phyloP scores from a whole-genome alignment of 2,797 vertebrate species.

The Psittacula derbiana region DNA sequence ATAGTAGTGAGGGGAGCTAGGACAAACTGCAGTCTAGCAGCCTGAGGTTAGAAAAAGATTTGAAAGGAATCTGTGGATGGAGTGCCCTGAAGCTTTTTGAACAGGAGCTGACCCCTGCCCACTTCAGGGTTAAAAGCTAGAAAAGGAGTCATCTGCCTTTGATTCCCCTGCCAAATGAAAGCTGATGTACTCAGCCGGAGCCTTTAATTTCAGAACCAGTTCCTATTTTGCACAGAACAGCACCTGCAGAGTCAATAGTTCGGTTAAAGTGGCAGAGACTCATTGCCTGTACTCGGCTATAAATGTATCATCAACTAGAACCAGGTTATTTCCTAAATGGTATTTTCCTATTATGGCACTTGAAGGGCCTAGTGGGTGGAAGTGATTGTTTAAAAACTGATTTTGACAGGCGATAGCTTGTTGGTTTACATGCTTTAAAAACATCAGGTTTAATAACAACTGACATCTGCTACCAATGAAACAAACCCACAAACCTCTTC shows the following conservation, averaged over 20 bases:
- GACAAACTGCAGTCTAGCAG: not conserved
- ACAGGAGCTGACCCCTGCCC: not conserved
- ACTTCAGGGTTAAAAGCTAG: constrained; percentile 8
- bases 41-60: not conserved
- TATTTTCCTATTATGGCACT: not conserved
- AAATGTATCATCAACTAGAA: not conserved
- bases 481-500: not conserved
- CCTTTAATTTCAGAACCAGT: constrained; percentile 4
- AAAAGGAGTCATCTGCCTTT: not conserved
- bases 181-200: not conserved
- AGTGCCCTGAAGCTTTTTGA: not conserved
- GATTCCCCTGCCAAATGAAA: not conserved
- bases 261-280: not conserved
- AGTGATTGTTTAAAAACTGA: not conserved
- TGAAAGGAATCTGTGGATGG: not conserved
- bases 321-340: not conserved
- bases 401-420: not conserved
- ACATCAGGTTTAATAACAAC: not conserved
- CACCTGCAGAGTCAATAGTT: not conserved
- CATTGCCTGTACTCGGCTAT: not conserved
- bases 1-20: not conserved
- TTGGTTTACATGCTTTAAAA: not conserved
- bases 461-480: not conserved
- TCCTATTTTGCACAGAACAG: not conserved
- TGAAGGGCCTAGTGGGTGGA: not conserved